Evolutionary conservation across 2,113 vertebrate species (phyloP), one percentile per base, ranked within the genome.

Genomic region (Excalfactoria chinensis): DNA sequence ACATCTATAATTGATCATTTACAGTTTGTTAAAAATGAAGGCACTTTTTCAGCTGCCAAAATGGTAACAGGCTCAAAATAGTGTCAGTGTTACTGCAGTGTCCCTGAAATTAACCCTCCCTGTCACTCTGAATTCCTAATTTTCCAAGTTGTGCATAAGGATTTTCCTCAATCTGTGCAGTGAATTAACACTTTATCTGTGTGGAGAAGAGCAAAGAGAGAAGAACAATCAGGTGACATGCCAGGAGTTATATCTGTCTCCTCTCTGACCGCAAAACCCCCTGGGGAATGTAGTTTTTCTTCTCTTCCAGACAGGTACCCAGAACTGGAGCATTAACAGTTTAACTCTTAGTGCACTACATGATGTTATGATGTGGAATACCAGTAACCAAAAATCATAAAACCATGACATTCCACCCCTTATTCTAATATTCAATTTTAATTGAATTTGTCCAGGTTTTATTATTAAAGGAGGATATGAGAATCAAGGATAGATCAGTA

Each of bases 1-100:
- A 95, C 96, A 96, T 92, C 58, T 94, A 32, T 96, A 97, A 97
- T 90, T 93, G 74, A 78, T 89, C 93, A 95, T 86, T 82, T 74
- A 69, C 9, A n/a, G 3, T 59, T 96, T 92, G 64, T 90, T 25
- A 80, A 49, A 93, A 96, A 74, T 70, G 26, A 93, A 85, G 16
- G 12, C 22, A 76, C 14, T 93, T 93, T 41, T 94, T 93, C 89
- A 85, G 46, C 17, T 93, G 69, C 64, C 80, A 80, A 35, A 67
- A 35, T 89, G 28, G 7, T 86, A 64, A 91, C 30, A 93, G 88
- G 26, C 67, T 56, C 87, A 88, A 95, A 95, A 92, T 84, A 86
- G 82, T 62, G 13, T 35, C 69, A 88, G 7, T 53, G 41, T 91
- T 63, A 79, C 74, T 83, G 43, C 15, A 71, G 7, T 48, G 13